Conservation (phyloP, 2,888 invertebrate species). For the Thysanoteuthis rhombus region DNA sequence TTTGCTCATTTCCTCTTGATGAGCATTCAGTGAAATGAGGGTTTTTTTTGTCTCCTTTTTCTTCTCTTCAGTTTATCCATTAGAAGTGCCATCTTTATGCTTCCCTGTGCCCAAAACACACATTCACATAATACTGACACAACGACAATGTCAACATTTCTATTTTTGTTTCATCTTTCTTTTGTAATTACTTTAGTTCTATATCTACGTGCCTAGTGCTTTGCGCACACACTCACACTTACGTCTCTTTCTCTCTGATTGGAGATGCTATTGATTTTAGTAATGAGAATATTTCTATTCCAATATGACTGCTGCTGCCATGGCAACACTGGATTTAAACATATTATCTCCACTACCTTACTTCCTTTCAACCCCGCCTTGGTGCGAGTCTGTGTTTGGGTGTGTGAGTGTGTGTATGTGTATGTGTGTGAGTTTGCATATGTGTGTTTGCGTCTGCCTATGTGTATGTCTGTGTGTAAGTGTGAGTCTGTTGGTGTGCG, state of each 20-base stretch:
- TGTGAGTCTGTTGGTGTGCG: background rate
- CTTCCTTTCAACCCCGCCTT: background rate
- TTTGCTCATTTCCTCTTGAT: too few species aligned
- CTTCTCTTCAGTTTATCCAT: too few species aligned
- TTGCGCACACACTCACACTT: background rate
- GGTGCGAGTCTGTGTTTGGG: background rate
- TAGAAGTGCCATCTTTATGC: too few species aligned
- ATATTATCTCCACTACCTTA: background rate
- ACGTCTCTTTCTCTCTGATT: background rate
- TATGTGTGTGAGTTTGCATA: background rate
- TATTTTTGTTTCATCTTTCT: too few species aligned
- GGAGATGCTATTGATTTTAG: slow-evolving; percentile 26
- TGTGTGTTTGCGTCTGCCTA: background rate
- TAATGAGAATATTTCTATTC: slow-evolving; percentile 28
- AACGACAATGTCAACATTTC: too few species aligned
- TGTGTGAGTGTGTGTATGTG: background rate
- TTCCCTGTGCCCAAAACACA: too few species aligned
- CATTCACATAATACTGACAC: too few species aligned
- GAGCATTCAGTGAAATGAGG: too few species aligned
- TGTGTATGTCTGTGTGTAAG: background rate
- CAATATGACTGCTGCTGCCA: slow-evolving; percentile 12
- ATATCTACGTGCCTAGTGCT: background rate
- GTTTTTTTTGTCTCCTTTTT: too few species aligned
- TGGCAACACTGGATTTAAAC: slow-evolving; percentile 24
- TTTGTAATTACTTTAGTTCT: too few species aligned